Base-by-base conservation (phyloP, 2,888 invertebrate species). In the Tetragnatha montana region DNA sequence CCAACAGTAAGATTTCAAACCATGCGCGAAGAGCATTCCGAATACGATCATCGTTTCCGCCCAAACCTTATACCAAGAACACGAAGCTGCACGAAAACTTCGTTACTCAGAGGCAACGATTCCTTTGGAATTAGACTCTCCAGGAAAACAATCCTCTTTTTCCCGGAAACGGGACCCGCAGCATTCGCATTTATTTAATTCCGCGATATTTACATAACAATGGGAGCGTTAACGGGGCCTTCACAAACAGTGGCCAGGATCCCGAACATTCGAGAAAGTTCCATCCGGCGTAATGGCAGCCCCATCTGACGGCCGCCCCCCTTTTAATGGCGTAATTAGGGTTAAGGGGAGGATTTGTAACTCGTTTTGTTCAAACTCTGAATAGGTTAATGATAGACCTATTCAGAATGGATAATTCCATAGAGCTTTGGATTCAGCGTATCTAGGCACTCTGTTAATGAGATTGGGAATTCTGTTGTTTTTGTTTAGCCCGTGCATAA, bases 321-420 rank as follows among this genome's bases (percentile, higher is more conserved):
- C 49, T 70, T 35, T 35, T 78, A 85, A 85, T 78, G n/a, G 84
- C 22, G 78, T 70, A 85, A 85, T 85, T 85, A 85, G 76, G 84
- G 69, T 85, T 69, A 50, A 22, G 81, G 60, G 81, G 51, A 60
- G 73, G 73, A 73, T 73, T 73, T 51, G 81, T 22, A 74, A 81
- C 73, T 82, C 81, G 69, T 81, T 81, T 81, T 51, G 73, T 82
- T 82, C 81, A 73, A 51, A 82, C 21, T 8, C 50, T 51, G 73
- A 82, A 82, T 51, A 50, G 73, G 73, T 73, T 82, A 74, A 82
- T 74, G 73, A 82, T 22, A 60, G 50, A 22, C 22, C 22, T 82
- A 49, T 82, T 21, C 60, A 60, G 22, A 17, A 51, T 6, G 51
- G 60, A 50, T 82, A 82, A 73, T 82, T 81, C 51, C 49, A 81